Evolutionary conservation across 2,888 invertebrate genomes (phyloP).

Genomic region (Gibbula magus): DNA sequence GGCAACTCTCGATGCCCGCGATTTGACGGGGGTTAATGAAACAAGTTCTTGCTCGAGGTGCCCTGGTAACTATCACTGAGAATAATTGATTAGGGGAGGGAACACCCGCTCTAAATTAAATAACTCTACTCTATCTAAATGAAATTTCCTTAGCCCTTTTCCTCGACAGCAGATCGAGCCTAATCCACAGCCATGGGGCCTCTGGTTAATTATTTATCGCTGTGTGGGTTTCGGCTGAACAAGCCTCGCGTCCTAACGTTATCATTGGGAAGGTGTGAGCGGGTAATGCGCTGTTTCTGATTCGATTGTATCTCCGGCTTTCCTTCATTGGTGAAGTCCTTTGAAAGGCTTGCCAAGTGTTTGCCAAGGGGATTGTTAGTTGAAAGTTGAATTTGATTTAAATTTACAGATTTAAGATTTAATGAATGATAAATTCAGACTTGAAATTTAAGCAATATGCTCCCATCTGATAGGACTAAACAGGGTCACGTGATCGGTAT

Average conservation of each 20-base stretch:
- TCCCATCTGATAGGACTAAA: too few species aligned
- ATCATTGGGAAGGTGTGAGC: not conserved
- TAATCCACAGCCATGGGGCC: not conserved
- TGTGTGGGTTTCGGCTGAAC: not conserved
- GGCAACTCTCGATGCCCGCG: too few species aligned
- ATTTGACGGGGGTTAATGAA: not conserved
- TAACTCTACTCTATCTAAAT: slow-evolving; percentile 22
- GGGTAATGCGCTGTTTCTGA: not conserved
- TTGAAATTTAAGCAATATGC: too few species aligned
- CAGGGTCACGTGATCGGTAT: too few species aligned
- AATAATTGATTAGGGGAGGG: slow-evolving; percentile 22
- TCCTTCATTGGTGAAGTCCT: not conserved
- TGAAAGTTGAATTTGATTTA: too few species aligned
- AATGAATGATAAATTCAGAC: too few species aligned
- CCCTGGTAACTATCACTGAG: slow-evolving; percentile 15
- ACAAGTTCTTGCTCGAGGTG: slow-evolving; percentile 2
- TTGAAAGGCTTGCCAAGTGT: not conserved
- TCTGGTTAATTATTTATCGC: slow-evolving; percentile 15
- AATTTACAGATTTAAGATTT: too few species aligned
- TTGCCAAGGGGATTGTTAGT: too few species aligned
- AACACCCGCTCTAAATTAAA: slow-evolving; percentile 22
- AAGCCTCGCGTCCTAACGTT: not conserved
- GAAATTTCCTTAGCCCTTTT: slow-evolving; percentile 1
- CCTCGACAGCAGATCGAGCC: not conserved
- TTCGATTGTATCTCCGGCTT: not conserved